phyloP scores from a whole-genome alignment of 2,797 vertebrate species.

The Amblyraja radiata region DNA sequence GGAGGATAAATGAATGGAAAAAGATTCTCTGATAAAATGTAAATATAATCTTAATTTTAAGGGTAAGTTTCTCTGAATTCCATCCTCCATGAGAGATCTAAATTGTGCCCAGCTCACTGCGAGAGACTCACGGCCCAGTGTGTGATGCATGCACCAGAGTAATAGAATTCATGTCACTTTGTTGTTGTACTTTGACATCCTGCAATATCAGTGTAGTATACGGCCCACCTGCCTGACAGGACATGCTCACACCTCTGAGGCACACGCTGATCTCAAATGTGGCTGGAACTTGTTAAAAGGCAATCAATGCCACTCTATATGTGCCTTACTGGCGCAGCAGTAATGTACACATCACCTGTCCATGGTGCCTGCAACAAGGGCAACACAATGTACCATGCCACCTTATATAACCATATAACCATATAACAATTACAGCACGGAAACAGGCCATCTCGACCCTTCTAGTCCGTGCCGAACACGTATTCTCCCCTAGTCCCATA shows the following conservation, averaged over 20 bases:
- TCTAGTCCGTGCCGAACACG: too few relatives aligned
- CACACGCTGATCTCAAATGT: not conserved
- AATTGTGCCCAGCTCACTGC: not conserved
- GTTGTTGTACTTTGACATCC: not conserved
- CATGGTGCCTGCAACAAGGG: not conserved
- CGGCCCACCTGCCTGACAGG: not conserved
- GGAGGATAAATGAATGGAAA: not conserved
- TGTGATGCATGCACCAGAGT: too few relatives aligned
- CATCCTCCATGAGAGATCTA: not conserved
- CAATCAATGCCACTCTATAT: not conserved
- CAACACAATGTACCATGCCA: not conserved
- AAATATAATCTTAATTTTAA: not conserved
- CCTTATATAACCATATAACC: too few relatives aligned
- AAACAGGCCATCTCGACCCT: too few relatives aligned
- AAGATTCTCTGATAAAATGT: not conserved
- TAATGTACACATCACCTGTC: not conserved
- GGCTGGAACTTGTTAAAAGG: not conserved
- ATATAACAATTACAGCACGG: too few relatives aligned
- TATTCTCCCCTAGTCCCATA: too few relatives aligned
- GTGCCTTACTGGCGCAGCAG: not conserved
- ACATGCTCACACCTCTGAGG: too few relatives aligned
- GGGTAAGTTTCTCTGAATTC: not conserved
- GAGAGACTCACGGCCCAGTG: not conserved
- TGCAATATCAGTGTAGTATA: not conserved
- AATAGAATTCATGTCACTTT: too few relatives aligned